These are phyloP conservation scores for Drosophila sp. DNA, from an alignment of 1,140 invertebrate species.

Conservation along the genomic window DNA sequence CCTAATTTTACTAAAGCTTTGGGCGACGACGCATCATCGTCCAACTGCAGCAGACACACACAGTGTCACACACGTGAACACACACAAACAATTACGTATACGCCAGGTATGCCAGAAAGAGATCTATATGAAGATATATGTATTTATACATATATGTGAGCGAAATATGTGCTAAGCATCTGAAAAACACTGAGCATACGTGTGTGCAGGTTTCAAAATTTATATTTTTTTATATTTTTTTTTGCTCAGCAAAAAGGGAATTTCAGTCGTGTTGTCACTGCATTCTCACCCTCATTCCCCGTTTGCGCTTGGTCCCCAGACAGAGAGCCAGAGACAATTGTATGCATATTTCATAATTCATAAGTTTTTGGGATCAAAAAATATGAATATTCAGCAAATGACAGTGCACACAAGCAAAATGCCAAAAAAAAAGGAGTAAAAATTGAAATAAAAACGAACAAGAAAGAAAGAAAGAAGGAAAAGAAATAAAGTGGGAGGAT, in stretches of 20 bases:
- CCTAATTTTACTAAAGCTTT: conserved; percentile 73
- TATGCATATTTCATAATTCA: conserved; percentile 80
- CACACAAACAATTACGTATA: conserved; percentile 48
- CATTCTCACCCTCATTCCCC: conserved; percentile 1
- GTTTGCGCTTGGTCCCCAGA: conserved; percentile 9
- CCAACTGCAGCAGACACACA: conserved; percentile 42
- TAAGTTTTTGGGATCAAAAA: conserved; percentile 72
- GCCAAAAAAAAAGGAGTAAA: not conserved
- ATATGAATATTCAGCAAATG: conserved; percentile 71
- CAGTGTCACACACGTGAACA: too few species aligned
- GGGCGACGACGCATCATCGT: conserved; percentile 61
- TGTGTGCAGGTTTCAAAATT: conserved; percentile 3
- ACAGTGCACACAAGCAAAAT: conserved; percentile 53
- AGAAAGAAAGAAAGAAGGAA: conserved; percentile 9
- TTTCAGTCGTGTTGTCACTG: conserved; percentile 9
- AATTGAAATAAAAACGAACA: conserved; percentile 5
- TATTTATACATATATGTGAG: not conserved
- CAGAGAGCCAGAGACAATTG: conserved; percentile 55
- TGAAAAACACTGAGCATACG: conserved; percentile 29
- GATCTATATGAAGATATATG: conserved; percentile 1
- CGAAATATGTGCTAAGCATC: conserved; percentile 38
- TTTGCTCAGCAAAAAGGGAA: conserved; percentile 39
- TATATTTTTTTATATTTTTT: conserved; percentile 22
- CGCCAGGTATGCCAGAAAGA: conserved; percentile 14
- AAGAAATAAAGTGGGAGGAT: conserved; percentile 8